These are phyloP conservation scores for Apamea crenata DNA, from an alignment of 2,888 invertebrate genomes.

Conservation along the genomic window DNA sequence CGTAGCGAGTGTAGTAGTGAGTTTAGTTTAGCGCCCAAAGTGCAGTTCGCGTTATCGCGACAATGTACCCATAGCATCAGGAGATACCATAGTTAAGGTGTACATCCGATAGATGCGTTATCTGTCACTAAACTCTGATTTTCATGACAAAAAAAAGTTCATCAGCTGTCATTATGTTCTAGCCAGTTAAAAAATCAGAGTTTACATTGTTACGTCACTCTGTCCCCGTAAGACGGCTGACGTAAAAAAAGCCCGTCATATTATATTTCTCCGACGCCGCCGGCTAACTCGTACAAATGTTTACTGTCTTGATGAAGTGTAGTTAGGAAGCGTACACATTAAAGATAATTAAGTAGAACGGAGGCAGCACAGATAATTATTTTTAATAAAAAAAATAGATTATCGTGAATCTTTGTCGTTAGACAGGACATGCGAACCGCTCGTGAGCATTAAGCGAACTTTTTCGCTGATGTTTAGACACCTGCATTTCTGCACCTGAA, in stretches of 20 bases:
- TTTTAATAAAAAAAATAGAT: neutral
- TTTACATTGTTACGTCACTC: conserved; percentile 30
- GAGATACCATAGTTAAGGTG: neutral
- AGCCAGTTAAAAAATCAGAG: neutral
- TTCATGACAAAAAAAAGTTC: neutral
- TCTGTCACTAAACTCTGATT: neutral
- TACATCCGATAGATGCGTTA: too few species aligned
- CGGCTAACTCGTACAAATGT: conserved; percentile 35
- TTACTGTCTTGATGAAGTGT: conserved; percentile 34
- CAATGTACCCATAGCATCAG: neutral
- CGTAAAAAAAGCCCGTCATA: conserved; percentile 32
- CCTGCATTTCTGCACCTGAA: too few species aligned
- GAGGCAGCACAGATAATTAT: neutral
- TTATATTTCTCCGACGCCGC: conserved; percentile 29
- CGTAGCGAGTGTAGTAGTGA: too few species aligned
- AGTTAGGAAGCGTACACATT: conserved; percentile 18
- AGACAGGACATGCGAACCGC: conserved; percentile 19
- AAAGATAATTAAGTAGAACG: conserved; percentile 5
- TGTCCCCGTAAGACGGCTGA: conserved; percentile 17
- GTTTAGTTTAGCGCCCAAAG: too few species aligned
- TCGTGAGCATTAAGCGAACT: conserved; percentile 25
- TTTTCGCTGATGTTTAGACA: neutral
- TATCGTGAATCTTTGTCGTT: neutral
- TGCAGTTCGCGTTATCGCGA: neutral
- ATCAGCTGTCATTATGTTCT: neutral